Evolutionary conservation across 2,888 invertebrate genomes (phyloP), one percentile per base, ranked within the genome.

Genomic region (Cheilosia vernalis): DNA sequence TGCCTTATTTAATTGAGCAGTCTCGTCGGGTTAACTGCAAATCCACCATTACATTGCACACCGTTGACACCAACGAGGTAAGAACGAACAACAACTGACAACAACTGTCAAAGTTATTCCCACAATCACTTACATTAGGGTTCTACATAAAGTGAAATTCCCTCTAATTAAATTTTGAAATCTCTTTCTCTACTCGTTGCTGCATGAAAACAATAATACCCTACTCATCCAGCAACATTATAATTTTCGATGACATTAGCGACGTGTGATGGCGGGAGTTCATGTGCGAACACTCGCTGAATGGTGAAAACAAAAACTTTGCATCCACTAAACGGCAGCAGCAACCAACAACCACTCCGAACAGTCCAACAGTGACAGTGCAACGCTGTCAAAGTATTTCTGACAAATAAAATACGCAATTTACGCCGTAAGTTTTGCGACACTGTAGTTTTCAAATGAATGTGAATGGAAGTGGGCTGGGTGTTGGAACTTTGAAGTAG

Each of bases 321-420:
- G 66, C 49, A 58, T 51, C 49, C 66, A 51, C 19, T 17, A 44
- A n/a, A 9, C 40, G 19, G 19, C 24, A 66, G 27, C 44, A 40
- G 17, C 13, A 37, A 37, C 37, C 13, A 37, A 37, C 37, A 47
- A 5, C 30, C 49, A 33, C 2, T 66, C 13, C 33, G 21, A 76
- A 33, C 40, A 60, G 47, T 66, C 33, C 17, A 76, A 33, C 40
- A 60, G 47, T 66, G 56, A 58, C 40, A 66, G 15, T 40, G 5
- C 21, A 33, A 21, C 37, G 21, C 47, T 61, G 61, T 69, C 69
- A 77, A 77, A 77, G 69, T 55, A 61, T 61, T 74, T 21, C 55
- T 33, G 24, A 64, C 72, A 63, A 72, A 79, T 58, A 72, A 72
- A 79, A 66, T 72, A 79, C 72, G 70, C 78, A 79, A 72, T 79